Base-by-base conservation (phyloP, 2,888 invertebrate species). In the Drosophila setosimentum region DNA sequence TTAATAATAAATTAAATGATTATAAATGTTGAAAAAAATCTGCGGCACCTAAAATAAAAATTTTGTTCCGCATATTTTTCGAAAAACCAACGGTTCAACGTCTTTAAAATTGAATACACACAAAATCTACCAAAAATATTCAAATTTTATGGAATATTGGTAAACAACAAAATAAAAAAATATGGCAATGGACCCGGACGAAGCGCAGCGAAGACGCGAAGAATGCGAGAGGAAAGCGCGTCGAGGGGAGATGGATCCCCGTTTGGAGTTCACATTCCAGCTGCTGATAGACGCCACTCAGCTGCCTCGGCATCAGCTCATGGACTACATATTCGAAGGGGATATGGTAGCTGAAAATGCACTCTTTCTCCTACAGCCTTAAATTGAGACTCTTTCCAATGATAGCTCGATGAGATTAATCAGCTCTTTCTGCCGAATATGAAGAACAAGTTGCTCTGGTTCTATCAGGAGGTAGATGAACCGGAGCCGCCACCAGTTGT, bases 161-260 rank as follows among this genome's bases (percentile, higher is more conserved):
- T 64, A 53, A 73, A 66, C 24, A 45, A 53, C 32, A 8, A 59
- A 53, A 33, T 13, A 53, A 40, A 62, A 37, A 45, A 69, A n/a
- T 18, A 80, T 76, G 57, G 50, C 76, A 33, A 89, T 86, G 89
- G 93, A 92, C 82, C 92, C 92, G 77, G 93, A 93, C 69, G 93
- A 93, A 91, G 92, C 92, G 82, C 92, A 96, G 96, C 94, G 95
- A 80, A 94, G 97, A 73, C 95, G 97, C 73, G 97, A 97, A 95
- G 97, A 97, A 97, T 97, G 97, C 96, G 97, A 97, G 94, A 95
- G 97, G 85, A 97, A 97, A 91, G 97, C 97, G 18, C 95, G 98
- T 66, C 94, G 98, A 68, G 98, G 97, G 94, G 98, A 98, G 93
- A 98, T 98, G 96, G 98, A 98, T 93, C 97, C 97, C 90, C 95